Percentiles rank a stretch among this genome's conserved stretches.
Conservation (phyloP, 2,113 vertebrate species). For the Thunnus thynnus region DNA sequence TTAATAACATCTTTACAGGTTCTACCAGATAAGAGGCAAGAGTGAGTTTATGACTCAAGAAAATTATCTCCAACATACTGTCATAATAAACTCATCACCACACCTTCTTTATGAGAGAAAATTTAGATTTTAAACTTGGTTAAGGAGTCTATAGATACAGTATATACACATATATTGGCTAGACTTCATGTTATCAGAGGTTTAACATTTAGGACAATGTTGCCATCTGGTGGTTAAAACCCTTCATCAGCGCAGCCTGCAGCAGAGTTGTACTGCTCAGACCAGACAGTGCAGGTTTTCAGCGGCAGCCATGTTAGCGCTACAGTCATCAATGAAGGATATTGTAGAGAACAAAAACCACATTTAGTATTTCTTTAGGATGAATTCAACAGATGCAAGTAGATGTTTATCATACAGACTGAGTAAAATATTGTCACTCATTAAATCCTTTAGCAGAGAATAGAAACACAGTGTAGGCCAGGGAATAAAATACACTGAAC, state of each 20-base stretch:
- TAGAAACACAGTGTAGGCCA: neutral
- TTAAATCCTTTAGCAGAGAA: neutral
- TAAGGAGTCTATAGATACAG: no score
- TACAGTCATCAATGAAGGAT: neutral
- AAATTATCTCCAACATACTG: constrained; percentile 1
- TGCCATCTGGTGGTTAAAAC: constrained; percentile 68
- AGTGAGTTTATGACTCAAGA: neutral
- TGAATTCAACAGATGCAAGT: neutral
- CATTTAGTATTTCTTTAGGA: neutral
- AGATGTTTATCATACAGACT: neutral
- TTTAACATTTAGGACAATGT: constrained; percentile 5
- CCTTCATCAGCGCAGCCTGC: constrained; percentile 2
- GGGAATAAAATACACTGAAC: neutral
- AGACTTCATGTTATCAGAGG: neutral
- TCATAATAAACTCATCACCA: neutral
- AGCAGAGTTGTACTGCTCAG: constrained; percentile 12
- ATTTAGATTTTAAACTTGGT: neutral
- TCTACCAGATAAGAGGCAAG: neutral
- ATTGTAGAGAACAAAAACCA: neutral
- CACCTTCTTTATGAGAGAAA: neutral
- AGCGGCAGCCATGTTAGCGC: constrained; percentile 69
- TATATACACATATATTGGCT: neutral
- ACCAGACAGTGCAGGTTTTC: constrained; percentile 42
- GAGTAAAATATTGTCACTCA: neutral
- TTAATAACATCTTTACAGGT: neutral